Evolutionary conservation across 2,113 vertebrate species (phyloP).

Genomic region (Girardinichthys multiradiatus): DNA sequence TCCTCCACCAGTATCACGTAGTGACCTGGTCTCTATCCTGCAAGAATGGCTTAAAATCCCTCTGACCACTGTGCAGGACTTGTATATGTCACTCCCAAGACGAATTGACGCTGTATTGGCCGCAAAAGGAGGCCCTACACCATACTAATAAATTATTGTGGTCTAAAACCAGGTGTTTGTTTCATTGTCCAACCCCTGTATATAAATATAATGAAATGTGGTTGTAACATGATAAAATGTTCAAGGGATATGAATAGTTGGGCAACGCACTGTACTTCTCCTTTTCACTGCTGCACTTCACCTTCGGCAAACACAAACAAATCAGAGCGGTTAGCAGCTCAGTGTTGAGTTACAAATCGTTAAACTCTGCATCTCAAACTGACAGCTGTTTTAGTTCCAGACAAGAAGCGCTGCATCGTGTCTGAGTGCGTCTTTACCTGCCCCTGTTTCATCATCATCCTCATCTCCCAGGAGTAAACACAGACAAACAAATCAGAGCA

Average conservation of each 20-base stretch:
- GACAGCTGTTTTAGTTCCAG: slow-evolving; percentile 38
- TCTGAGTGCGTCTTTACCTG: slow-evolving; percentile 40
- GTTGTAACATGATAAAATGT: not conserved
- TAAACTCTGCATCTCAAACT: slow-evolving; percentile 1
- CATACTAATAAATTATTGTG: too few relatives aligned
- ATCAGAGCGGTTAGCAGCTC: slow-evolving; percentile 8
- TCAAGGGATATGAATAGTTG: not conserved
- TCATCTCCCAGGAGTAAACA: slow-evolving; percentile 8
- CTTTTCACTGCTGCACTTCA: not conserved
- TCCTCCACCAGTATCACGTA: too few relatives aligned
- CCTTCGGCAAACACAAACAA: slow-evolving; percentile 10
- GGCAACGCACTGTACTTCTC: not conserved
- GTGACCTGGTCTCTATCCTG: too few relatives aligned
- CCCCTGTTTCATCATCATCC: slow-evolving; percentile 22
- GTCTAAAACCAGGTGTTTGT: too few relatives aligned
- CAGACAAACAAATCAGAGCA: slow-evolving; percentile 40
- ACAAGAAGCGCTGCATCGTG: not conserved
- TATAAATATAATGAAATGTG: not conserved
- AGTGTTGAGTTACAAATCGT: not conserved
- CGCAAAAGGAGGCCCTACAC: too few relatives aligned
- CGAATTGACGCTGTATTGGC: too few relatives aligned
- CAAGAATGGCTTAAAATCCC: too few relatives aligned
- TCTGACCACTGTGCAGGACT: too few relatives aligned
- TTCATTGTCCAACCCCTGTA: too few relatives aligned
- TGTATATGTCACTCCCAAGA: too few relatives aligned